A percentile compares a stretch with the other conserved stretches of the same genome.
Evolutionary conservation across 2,113 vertebrate genomes (phyloP).

Genomic region (Hucho hucho): DNA sequence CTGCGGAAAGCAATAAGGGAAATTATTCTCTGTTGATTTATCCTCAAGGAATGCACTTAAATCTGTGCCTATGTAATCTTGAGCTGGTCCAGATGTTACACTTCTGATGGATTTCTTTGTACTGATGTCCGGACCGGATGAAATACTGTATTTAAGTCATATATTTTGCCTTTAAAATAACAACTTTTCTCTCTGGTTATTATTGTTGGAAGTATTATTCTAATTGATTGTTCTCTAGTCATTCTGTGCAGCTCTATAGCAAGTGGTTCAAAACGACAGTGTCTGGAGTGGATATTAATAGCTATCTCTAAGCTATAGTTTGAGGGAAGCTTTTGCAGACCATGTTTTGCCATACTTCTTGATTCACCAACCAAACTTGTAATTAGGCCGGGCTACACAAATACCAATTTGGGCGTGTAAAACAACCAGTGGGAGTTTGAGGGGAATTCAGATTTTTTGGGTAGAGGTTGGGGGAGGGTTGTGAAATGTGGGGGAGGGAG

Average conservation of each 20-base stretch:
- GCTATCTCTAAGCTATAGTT: constrained; percentile 72
- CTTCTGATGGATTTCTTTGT: background rate
- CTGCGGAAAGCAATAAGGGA: constrained; percentile 30
- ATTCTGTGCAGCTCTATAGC: constrained; percentile 47
- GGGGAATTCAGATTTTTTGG: constrained; percentile 50
- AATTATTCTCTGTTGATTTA: constrained; percentile 15
- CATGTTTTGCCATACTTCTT: constrained; percentile 68
- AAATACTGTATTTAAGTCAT: background rate
- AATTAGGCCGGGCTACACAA: constrained; percentile 76
- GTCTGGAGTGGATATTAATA: constrained; percentile 78
- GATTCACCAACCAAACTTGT: constrained; percentile 75
- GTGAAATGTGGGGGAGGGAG: constrained; percentile 25
- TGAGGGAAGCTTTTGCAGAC: constrained; percentile 72
- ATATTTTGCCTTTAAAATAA: background rate
- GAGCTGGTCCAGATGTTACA: background rate
- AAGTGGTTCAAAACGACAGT: constrained; percentile 52
- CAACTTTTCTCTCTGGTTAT: background rate
- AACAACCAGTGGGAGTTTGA: constrained; percentile 68
- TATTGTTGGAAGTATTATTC: constrained; percentile 38
- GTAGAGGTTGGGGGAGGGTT: constrained; percentile 29
- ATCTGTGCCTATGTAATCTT: background rate
- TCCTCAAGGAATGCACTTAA: constrained; percentile 10
- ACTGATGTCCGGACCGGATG: constrained; percentile 40
- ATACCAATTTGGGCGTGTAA: constrained; percentile 79
- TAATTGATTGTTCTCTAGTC: constrained; percentile 31